These are phyloP conservation scores for Arctopsyche grandis DNA, from an alignment of 1,140 invertebrate genomes.

Conservation along the genomic window DNA sequence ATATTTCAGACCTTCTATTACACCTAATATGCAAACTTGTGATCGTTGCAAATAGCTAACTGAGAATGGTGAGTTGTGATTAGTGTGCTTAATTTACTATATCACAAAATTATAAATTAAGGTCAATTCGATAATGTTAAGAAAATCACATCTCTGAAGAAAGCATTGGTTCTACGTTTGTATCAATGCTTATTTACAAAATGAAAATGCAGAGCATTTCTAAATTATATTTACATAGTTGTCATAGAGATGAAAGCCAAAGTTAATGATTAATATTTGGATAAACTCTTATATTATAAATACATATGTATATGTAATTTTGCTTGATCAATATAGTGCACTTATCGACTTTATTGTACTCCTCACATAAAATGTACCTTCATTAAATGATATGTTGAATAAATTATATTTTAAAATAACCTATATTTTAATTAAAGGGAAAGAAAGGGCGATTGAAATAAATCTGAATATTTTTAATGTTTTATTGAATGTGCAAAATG, in stretches of 20 bases:
- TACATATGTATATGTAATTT: background rate
- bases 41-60: no score
- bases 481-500: conserved; percentile 35
- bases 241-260: no score
- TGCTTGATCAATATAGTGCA: conserved; percentile 28
- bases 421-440: background rate
- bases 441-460: background rate
- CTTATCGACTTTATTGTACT: conserved; percentile 28
- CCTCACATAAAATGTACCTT: conserved; percentile 40
- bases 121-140: conserved; percentile 6
- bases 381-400: conserved; percentile 33
- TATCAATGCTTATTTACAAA: no score
- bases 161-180: no score
- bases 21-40: no score
- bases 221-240: background rate
- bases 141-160: background rate
- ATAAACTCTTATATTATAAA: no score
- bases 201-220: no score
- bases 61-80: background rate
- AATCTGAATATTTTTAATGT: background rate
- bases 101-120: background rate
- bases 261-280: no score
- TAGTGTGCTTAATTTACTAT: background rate
- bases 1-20: no score
- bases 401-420: conserved; percentile 45